These are phyloP conservation scores for Carposina sasakii DNA, from an alignment of 1,140 invertebrate genomes.

Conservation along the genomic window DNA sequence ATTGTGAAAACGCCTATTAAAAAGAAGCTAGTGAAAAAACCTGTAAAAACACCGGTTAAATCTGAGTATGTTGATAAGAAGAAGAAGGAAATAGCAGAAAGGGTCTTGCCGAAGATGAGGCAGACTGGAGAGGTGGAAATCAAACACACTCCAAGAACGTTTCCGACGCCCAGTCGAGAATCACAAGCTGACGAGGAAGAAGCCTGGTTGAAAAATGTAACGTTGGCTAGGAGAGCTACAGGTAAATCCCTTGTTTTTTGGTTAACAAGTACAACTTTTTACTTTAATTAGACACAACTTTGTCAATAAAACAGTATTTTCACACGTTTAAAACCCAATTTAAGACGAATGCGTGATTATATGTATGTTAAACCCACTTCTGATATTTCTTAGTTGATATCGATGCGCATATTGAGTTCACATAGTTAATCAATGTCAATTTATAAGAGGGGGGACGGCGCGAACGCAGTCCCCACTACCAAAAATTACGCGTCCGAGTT, in stretches of 20 bases:
- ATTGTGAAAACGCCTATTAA: conserved; percentile 9
- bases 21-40: conserved; percentile 13
- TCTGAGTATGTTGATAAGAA: conserved; percentile 60
- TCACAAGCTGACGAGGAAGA: conserved; percentile 82
- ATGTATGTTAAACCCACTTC: too few species aligned
- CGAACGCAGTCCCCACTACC: conserved; percentile 5
- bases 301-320: too few species aligned
- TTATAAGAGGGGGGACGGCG: conserved; percentile 3
- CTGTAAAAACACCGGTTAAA: conserved; percentile 34
- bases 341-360: too few species aligned
- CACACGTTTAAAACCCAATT: too few species aligned
- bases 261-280: too few species aligned
- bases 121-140: conserved; percentile 76
- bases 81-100: conserved; percentile 43
- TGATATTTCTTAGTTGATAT: too few species aligned
- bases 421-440: too few species aligned
- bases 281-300: too few species aligned
- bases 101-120: conserved; percentile 74
- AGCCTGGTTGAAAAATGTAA: conserved; percentile 88
- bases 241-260: too few species aligned
- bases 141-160: conserved; percentile 82
- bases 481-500: conserved; percentile 4
- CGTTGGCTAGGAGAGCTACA: conserved; percentile 78
- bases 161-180: conserved; percentile 88
- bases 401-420: too few species aligned